Conservation (phyloP, 1,140 invertebrate genomes). For the Drosophila asahinai region DNA sequence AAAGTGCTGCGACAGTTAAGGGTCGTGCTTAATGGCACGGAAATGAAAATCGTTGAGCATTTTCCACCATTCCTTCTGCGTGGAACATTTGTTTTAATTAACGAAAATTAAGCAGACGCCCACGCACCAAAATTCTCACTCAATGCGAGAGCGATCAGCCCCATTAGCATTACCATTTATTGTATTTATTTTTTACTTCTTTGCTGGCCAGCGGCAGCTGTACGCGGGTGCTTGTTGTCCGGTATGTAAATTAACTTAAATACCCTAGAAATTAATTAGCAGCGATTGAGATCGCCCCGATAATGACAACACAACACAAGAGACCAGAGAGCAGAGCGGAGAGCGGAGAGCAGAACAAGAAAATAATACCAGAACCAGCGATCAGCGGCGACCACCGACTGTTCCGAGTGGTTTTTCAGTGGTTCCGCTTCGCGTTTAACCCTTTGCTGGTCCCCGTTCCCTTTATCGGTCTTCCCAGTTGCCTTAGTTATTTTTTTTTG, state of each 20-base stretch:
- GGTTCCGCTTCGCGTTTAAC: constrained; percentile 53
- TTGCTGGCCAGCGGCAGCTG: constrained; percentile 31
- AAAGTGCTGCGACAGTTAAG: constrained; percentile 44
- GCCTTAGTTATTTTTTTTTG: neutral
- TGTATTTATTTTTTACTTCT: neutral
- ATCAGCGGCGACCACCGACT: constrained; percentile 64
- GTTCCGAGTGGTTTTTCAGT: constrained; percentile 54
- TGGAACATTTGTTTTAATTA: constrained; percentile 78
- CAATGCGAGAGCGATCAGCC: constrained; percentile 6
- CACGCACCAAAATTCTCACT: constrained; percentile 15
- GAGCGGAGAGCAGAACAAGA: constrained; percentile 1
- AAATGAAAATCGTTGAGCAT: constrained; percentile 63
- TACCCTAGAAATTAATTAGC: constrained; percentile 83
- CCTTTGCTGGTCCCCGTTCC: constrained; percentile 35
- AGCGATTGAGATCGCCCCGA: constrained; percentile 78
- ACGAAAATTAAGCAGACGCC: constrained; percentile 65
- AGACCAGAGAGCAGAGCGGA: neutral
- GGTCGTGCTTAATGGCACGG: constrained; percentile 71
- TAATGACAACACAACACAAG: constrained; percentile 60
- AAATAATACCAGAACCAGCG: constrained; percentile 6
- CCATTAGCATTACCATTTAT: constrained; percentile 5
- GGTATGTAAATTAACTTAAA: constrained; percentile 83
- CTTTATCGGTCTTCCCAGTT: neutral
- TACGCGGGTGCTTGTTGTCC: constrained; percentile 70
- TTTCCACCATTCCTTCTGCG: constrained; percentile 47